Conservation (phyloP, 2,888 invertebrate species). For the Dichetophora obliterata region DNA sequence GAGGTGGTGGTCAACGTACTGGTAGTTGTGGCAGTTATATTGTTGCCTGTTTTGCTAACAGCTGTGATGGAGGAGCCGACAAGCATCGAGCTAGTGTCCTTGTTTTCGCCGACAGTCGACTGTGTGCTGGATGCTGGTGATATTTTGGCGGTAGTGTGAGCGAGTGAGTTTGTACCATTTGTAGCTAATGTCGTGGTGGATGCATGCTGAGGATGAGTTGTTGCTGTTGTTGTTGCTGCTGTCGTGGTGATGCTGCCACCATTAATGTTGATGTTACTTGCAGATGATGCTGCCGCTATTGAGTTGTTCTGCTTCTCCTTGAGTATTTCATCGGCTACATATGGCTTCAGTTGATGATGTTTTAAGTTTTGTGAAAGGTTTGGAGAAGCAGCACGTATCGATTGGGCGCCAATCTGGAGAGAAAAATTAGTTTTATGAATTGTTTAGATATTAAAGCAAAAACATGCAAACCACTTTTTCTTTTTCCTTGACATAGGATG, state of each 20-base stretch:
- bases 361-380: slow-evolving; percentile 65
- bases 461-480: slow-evolving; percentile 79
- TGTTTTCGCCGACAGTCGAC: slow-evolving; percentile 4
- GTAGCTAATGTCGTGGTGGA: slow-evolving; percentile 40
- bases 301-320: slow-evolving; percentile 56
- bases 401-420: slow-evolving; percentile 65
- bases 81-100: not conserved
- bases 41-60: too few species aligned
- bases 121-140: slow-evolving; percentile 24
- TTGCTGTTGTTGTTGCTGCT: slow-evolving; percentile 14
- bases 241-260: not conserved
- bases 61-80: too few species aligned
- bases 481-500: slow-evolving; percentile 94
- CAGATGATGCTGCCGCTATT: not conserved
- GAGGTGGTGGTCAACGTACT: slow-evolving; percentile 21
- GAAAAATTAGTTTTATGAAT: not conserved
- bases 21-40: not conserved
- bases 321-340: slow-evolving; percentile 61
- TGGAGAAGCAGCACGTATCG: slow-evolving; percentile 67
- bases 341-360: slow-evolving; percentile 60
- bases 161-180: not conserved
- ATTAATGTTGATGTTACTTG: not conserved
- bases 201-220: slow-evolving; percentile 37
- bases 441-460: not conserved
- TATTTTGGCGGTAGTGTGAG: not conserved